These are phyloP conservation scores for Oncorhynchus nerka DNA, from an alignment of 2,113 vertebrate genomes.

Conservation along the genomic window DNA sequence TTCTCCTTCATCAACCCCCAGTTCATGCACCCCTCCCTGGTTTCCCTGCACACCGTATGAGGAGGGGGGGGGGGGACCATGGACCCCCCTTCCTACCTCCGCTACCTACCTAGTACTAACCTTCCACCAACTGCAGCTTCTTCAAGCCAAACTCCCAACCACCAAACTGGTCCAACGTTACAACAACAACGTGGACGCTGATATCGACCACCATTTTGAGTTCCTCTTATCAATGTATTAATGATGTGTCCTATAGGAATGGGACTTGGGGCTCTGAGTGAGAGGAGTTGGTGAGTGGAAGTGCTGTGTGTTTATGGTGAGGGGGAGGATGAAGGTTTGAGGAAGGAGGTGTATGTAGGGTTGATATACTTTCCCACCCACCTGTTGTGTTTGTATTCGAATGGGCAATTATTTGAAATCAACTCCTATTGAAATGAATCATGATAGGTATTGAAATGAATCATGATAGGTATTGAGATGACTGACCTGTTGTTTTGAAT, in stretches of 20 bases:
- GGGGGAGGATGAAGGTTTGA: not conserved
- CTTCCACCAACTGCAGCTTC: not conserved
- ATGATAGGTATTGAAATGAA: no score
- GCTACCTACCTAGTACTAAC: conserved; percentile 33
- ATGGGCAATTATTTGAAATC: not conserved
- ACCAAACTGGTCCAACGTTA: not conserved
- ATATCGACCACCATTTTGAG: not conserved
- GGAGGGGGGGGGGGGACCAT: conserved; percentile 3
- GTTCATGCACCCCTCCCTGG: conserved; percentile 79
- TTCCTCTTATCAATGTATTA: conserved; percentile 1
- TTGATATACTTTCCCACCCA: not conserved
- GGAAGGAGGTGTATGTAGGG: no score
- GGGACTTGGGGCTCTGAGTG: not conserved
- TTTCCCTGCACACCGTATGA: conserved; percentile 70
- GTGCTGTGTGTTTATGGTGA: not conserved
- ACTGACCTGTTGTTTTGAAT: no score
- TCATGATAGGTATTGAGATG: no score
- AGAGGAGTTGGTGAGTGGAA: not conserved
- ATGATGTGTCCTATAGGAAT: not conserved
- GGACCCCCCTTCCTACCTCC: conserved; percentile 22
- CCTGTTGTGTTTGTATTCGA: not conserved
- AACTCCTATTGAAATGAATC: not conserved
- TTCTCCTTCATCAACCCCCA: conserved; percentile 95
- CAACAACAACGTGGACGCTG: not conserved
- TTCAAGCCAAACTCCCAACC: not conserved